phyloP scores from a whole-genome alignment of 2,797 vertebrate species.

The Epinephelus awoara region DNA sequence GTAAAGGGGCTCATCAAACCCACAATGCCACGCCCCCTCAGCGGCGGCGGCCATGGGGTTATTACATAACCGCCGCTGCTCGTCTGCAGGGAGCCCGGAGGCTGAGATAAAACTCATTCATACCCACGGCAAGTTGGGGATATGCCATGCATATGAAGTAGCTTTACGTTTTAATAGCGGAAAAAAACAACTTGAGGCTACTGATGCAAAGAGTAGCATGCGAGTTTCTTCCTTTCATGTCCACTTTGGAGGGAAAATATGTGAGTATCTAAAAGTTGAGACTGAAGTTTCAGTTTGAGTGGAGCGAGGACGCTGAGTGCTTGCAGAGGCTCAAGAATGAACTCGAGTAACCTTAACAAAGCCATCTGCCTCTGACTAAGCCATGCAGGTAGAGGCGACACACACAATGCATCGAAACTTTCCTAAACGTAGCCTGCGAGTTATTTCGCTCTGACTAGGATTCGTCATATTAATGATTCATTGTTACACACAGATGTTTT shows the following conservation, averaged over 20 bases:
- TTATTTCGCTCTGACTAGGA: rapidly evolving
- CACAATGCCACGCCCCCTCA: conserved; percentile 60
- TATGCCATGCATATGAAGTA: conserved; percentile 45
- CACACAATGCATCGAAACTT: conserved; percentile 7
- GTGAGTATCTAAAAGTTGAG: background rate
- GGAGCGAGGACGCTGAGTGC: background rate
- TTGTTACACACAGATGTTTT: background rate
- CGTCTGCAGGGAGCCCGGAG: conserved; percentile 53
- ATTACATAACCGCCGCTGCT: conserved; percentile 70
- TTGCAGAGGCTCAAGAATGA: conserved; percentile 60
- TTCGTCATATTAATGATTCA: background rate
- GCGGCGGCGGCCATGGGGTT: conserved; percentile 43
- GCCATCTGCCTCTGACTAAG: conserved; percentile 53
- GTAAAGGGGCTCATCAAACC: conserved; percentile 45
- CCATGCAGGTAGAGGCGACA: conserved; percentile 47
- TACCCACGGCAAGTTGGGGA: conserved; percentile 21
- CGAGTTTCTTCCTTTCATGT: background rate
- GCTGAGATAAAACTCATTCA: conserved; percentile 61
- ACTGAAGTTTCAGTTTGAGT: conserved; percentile 39
- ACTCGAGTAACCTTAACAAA: conserved; percentile 84
- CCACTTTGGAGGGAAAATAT: background rate
- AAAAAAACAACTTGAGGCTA: conserved; percentile 22
- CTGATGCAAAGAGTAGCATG: background rate
- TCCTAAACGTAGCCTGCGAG: background rate
- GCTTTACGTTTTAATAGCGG: conserved; percentile 5